Conservation (phyloP, 2,113 vertebrate genomes). For the Pyrgilauda ruficollis region DNA sequence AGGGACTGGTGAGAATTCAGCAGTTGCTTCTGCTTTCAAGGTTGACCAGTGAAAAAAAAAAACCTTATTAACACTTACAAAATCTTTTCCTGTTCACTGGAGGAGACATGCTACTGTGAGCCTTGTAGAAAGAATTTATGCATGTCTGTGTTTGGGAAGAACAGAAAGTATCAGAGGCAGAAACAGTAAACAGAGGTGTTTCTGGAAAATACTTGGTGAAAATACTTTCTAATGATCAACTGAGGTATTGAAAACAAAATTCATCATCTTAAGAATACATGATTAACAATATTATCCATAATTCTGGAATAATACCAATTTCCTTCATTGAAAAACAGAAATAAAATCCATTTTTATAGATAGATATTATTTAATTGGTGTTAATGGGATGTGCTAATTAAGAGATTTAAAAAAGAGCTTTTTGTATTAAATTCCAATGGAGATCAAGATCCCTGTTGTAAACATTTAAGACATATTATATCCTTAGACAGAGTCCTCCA, state of each 20-base stretch:
- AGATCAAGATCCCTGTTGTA: background rate
- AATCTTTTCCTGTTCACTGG: background rate
- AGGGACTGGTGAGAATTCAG: background rate
- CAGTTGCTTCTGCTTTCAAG: background rate
- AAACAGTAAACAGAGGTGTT: background rate
- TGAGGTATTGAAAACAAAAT: background rate
- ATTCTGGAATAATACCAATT: background rate
- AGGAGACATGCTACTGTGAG: background rate
- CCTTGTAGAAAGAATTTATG: background rate
- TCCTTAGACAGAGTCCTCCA: conserved; percentile 9
- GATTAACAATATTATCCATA: background rate
- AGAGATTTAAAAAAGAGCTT: background rate
- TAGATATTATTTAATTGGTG: background rate
- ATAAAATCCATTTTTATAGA: background rate
- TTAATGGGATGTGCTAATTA: background rate
- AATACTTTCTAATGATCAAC: background rate
- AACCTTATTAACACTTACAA: background rate
- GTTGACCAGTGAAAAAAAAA: background rate
- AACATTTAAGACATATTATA: conserved; percentile 20
- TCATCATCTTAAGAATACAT: background rate
- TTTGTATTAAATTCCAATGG: background rate
- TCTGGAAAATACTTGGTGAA: background rate
- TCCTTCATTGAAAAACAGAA: background rate
- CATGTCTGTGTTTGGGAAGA: background rate
- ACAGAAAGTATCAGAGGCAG: background rate